A percentile compares a stretch with the other conserved stretches of the same genome.
phyloP scores from a whole-genome alignment of 2,113 vertebrate genomes.

The Peromyscus leucopus region DNA sequence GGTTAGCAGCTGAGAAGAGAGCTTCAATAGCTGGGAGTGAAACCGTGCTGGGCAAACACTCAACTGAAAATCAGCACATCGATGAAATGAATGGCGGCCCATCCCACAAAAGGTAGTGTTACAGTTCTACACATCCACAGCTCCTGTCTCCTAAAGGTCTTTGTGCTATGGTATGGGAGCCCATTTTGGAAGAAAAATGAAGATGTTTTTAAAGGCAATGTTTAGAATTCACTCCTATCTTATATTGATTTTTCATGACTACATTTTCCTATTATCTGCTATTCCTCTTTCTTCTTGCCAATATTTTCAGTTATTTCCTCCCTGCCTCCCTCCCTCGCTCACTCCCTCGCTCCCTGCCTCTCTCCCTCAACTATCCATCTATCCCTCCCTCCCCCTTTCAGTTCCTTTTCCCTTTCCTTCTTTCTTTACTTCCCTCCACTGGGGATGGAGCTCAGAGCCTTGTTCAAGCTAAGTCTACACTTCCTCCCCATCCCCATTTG shows the following conservation, averaged over 20 bases:
- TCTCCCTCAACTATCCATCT: background rate
- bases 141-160: fast-evolving
- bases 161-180: fast-evolving
- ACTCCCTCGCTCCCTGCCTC: background rate
- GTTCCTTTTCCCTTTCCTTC: background rate
- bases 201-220: background rate
- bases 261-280: background rate
- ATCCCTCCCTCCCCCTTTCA: background rate
- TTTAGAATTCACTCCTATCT: background rate
- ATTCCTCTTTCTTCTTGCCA: background rate
- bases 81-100: background rate
- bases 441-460: background rate
- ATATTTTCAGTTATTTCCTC: background rate
- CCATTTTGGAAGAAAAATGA: background rate
- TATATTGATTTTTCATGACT: background rate
- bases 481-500: background rate
- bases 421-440: background rate
- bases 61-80: conserved; percentile 52
- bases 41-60: conserved; percentile 17
- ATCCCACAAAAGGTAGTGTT: conserved; percentile 79
- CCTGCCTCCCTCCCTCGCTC: no score
- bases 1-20: conserved; percentile 50
- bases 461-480: background rate
- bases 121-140: background rate
- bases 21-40: conserved; percentile 33